Evolutionary conservation across 2,797 vertebrate species (phyloP).

Genomic region (Triplophysa bombifrons): DNA sequence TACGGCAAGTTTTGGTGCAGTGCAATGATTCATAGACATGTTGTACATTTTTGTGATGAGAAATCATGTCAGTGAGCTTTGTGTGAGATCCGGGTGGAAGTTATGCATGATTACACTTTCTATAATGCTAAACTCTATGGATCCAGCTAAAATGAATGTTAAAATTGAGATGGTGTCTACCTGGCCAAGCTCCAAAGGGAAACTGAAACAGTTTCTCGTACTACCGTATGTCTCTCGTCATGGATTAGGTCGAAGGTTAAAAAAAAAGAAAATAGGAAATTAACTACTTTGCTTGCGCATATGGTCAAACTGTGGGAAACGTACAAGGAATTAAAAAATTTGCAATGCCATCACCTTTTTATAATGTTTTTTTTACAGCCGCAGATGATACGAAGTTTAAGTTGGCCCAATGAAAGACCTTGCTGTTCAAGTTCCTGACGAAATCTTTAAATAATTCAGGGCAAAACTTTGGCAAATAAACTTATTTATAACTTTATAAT

Average conservation of each 20-base stretch:
- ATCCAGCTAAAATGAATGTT: slow-evolving; percentile 38
- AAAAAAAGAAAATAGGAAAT: background rate
- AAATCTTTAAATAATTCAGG: background rate
- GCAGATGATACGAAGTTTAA: background rate
- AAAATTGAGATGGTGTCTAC: slow-evolving; percentile 8
- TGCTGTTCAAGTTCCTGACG: background rate
- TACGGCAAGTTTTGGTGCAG: background rate
- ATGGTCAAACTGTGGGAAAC: background rate
- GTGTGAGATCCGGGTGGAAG: slow-evolving; percentile 1
- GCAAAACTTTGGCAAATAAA: background rate
- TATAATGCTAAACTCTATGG: slow-evolving; percentile 8
- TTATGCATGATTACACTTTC: slow-evolving; percentile 26
- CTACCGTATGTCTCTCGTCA: background rate
- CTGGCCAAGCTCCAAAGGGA: slow-evolving; percentile 26
- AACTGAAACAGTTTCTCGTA: slow-evolving; percentile 24
- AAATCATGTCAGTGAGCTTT: slow-evolving; percentile 14
- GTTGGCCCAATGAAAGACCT: background rate
- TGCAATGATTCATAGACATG: background rate
- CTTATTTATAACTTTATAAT: background rate
- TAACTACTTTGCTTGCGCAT: background rate
- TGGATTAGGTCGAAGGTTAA: background rate
- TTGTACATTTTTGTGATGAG: background rate
- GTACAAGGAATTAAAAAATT: background rate
- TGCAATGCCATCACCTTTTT: background rate
- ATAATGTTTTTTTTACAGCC: background rate